Evolutionary conservation across 1,140 invertebrate species (phyloP), one percentile per base, ranked within the genome.

Genomic region (Saccostrea cuccullata): DNA sequence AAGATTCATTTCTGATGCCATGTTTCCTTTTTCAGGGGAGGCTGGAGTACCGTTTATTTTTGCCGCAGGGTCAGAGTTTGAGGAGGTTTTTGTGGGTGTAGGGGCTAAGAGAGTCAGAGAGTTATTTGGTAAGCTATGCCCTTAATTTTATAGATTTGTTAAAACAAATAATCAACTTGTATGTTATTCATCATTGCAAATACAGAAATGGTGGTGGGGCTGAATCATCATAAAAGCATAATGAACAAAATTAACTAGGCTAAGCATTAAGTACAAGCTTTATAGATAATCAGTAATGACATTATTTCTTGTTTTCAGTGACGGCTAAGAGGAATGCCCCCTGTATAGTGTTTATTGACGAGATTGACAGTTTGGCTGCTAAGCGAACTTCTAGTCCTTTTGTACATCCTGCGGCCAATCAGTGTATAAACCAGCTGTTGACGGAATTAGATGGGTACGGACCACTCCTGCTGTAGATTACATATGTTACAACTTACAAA

Each of bases 331-430:
- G 97, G 91, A 96, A 97, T 77, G 97, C 99, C n/a, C 99, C 99
- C 0, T 99, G 99, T 95, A 98, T 99, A 0, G 97, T 99, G 88
- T 99, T 99, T 94, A 99, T 99, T 90, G 99, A 99, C 95, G 99
- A 99, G 96, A 99, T 99, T 86, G 99, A 99, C 96, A 99, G 98
- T 0, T 98, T 99, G 64, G 99, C 98, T 30, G 97, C 98, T 20
- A 99, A 99, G 94, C 96, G 99, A 90, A 99, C 98, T 5, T 99
- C 98, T 94, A 23, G 47, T 30, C 99, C 98, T 40, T 97, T 98
- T 73, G 96, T 99, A 30, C 98, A 99, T 96, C 99, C 99, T 0
- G 99, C 99, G 94, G 99, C 99, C 17, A 99, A 99, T 96, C 98
- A 99, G 96, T 99, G 99, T 0, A 99, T 99, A 73, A 99, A 99